These are phyloP conservation scores for Arrhopalites spinosus DNA, from an alignment of 2,888 invertebrate genomes.

Conservation along the genomic window DNA sequence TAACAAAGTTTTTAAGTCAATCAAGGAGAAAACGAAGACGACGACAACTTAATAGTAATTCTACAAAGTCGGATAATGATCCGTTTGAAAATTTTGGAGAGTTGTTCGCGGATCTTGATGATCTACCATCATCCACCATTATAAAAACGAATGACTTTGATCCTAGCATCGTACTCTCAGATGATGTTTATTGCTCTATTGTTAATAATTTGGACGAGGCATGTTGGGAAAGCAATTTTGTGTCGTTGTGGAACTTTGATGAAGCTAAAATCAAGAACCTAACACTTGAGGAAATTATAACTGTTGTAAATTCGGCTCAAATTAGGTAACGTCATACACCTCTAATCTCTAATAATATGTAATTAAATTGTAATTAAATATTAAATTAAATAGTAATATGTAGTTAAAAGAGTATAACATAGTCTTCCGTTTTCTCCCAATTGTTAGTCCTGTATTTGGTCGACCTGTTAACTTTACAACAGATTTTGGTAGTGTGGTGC, in stretches of 20 bases:
- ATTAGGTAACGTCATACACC: slow-evolving; percentile 20
- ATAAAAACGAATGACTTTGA: slow-evolving; percentile 40
- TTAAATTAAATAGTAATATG: too few species aligned
- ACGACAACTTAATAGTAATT: not conserved
- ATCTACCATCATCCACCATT: not conserved
- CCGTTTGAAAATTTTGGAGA: slow-evolving; percentile 6
- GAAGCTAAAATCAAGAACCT: slow-evolving; percentile 46
- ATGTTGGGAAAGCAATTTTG: slow-evolving; percentile 57
- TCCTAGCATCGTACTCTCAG: slow-evolving; percentile 46
- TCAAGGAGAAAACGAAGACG: slow-evolving; percentile 33
- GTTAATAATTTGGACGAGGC: slow-evolving; percentile 52
- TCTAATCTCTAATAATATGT: not conserved
- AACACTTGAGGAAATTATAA: slow-evolving; percentile 55
- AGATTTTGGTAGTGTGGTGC: slow-evolving; percentile 67
- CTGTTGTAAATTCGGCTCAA: slow-evolving; percentile 54
- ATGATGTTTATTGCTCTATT: slow-evolving; percentile 53
- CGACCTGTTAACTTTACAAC: slow-evolving; percentile 69
- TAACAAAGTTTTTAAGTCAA: slow-evolving; percentile 44
- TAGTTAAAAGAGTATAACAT: too few species aligned
- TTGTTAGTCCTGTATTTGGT: slow-evolving; percentile 68
- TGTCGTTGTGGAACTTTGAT: slow-evolving; percentile 58
- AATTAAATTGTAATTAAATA: not conserved
- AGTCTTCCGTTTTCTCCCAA: slow-evolving; percentile 35
- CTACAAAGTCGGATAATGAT: not conserved
- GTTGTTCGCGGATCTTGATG: slow-evolving; percentile 35